Base-by-base conservation (phyloP, 2,113 vertebrate species). In the Otolemur garnettii region DNA sequence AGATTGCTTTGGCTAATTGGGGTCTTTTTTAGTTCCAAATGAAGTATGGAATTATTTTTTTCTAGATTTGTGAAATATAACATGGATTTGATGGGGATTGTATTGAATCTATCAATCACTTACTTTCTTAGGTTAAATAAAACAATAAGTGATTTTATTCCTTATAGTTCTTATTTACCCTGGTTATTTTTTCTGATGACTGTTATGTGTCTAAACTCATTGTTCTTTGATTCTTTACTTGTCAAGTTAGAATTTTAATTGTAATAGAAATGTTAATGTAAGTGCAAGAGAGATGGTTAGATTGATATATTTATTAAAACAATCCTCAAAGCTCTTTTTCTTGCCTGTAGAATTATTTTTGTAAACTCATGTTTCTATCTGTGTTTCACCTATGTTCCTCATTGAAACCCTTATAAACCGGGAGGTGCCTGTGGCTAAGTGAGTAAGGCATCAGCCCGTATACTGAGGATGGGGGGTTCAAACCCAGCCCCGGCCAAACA, bases 141-240 rank as follows among this genome's bases (percentile, higher is more conserved):
- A 50, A 50, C 45, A 50, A 50, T 50, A 50, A 50, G 7, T 50
- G 45, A 45, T 91, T 87, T 64, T 94, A 12, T 64, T 87, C 26
- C 45, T 11, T 11, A 35, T 66, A 66, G 21, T 81, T 85, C 33
- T 86, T 57, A 64, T n/a, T 81, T 64, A 45, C 30, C 59, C 17
- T 74, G 19, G 74, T 86, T 86, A 68, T 68, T 42, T 42, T 95
- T 82, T 91, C 66, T 82, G n/a, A 66, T 80, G 66, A 18, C n/a
- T 64, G 30, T 69, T 84, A 60, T 50, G 74, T 82, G 59, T 68
- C 35, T 88, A 17, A 45, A 30, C 13, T 82, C 6, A 60, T 82
- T 95, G 79, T 86, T 91, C 62, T 55, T 68, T 24, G 28, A 4
- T 35, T 38, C 19, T 50, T 82, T 33, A n/a, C 42, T 69, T 87